Evolutionary conservation across 2,888 invertebrate species (phyloP), one percentile per base, ranked within the genome.

Genomic region (Cepaea hortensis): DNA sequence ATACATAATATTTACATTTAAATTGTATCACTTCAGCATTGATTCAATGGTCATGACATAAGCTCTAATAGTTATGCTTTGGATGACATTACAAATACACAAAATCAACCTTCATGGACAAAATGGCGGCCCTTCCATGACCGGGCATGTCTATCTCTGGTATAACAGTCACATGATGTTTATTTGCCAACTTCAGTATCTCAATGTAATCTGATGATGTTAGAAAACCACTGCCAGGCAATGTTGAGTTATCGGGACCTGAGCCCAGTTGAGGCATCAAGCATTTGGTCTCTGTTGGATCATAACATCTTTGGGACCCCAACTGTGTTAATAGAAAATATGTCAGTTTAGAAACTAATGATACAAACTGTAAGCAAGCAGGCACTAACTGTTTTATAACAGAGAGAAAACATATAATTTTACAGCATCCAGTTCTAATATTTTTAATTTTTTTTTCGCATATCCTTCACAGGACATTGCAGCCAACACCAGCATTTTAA

Each of bases 121-220:
- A 89, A 81, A 92, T 90, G 68, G 92, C 91, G 6, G 92, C 91
- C n/a, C 89, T 87, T 3, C 89, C 86, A 85, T 91, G 90, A 3
- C 92, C 90, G 0, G 91, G 91, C 89, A 90, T 88, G 82, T 91
- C 92, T 68, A 92, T 89, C 87, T 92, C 92, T 15, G 92, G 92
- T 81, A 92, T 91, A 62, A 92, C 90, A 20, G 88, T 75, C n/a
- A 91, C 89, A 81, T 91, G 89, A 13, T 87, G 82, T 11, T 61
- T 65, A 13, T 82, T 73, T 9, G 91, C 91, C n/a, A 85, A 72
- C 5, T 18, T 62, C 13, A 91, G 87, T 46, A 90, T 85, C 13
- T 81, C 81, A 50, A 62, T 23, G 77, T 90, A 90, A 18, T 91
- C 88, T 3, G 0, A 11, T n/a, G 65, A 35, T 0, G 88, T 87